phyloP scores from a whole-genome alignment of 2,888 invertebrate genomes.

The Noctuana brunneofusca region DNA sequence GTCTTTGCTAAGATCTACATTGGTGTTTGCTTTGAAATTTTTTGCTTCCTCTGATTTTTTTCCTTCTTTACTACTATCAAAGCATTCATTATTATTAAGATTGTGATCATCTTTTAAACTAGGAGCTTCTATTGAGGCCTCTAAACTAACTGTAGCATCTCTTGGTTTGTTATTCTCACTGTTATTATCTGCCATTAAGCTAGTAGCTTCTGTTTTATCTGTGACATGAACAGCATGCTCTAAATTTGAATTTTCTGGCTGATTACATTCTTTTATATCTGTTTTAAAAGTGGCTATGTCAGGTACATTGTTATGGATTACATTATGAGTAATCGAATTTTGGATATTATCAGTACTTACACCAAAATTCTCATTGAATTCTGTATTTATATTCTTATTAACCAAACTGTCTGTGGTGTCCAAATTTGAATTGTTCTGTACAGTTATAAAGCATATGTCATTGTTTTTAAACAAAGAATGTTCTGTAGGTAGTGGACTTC shows the following conservation, averaged over 20 bases:
- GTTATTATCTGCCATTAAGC: not conserved
- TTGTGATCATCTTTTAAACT: not conserved
- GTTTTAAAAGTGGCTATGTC: not conserved
- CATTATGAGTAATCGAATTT: not conserved
- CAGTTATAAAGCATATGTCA: not conserved
- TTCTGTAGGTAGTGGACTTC: constrained; percentile 26
- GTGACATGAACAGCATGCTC: not conserved
- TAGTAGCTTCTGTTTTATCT: not conserved
- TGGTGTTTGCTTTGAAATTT: not conserved
- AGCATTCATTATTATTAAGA: not conserved
- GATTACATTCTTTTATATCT: not conserved
- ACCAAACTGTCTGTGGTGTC: not conserved
- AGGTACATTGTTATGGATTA: constrained; percentile 3
- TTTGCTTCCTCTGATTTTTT: not conserved
- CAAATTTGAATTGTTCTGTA: constrained; percentile 2
- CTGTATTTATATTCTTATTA: not conserved
- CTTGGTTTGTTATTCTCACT: not conserved
- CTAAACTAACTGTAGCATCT: not conserved
- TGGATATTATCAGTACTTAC: not conserved
- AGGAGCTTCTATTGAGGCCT: not conserved
- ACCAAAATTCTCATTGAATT: not conserved
- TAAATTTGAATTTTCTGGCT: not conserved
- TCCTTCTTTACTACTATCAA: not conserved
- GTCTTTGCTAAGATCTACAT: too few species aligned
- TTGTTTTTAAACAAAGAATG: not conserved